Base-by-base conservation (phyloP, 2,113 vertebrate species). In the Daboia siamensis region DNA sequence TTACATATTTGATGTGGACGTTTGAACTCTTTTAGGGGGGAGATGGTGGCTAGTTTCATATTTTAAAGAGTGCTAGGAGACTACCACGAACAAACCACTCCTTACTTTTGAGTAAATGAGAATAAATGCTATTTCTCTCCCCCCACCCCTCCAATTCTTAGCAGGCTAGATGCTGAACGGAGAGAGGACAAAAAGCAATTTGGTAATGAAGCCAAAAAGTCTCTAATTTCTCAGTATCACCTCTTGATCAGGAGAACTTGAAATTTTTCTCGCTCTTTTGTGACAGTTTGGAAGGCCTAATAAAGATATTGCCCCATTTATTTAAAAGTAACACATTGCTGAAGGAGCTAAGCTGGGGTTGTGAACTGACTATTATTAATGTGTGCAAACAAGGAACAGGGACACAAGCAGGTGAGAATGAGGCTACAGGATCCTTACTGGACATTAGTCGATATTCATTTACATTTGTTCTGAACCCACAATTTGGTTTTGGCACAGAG, bases 391-490 rank as follows among this genome's bases (percentile, higher is more conserved):
- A 56, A 46, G 86, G 56, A 87, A 86, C 29, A 91, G 20, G 86
- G 48, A 87, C n/a, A 86, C 23, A 4, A 86, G 24, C 33, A 87
- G 86, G 59, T 74, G 86, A 61, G 86, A 92, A 92, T 44, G 52
- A 55, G 86, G 86, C 4, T 92, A 80, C 17, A 80, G 69, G n/a
- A 69, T 8, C 44, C 55, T 54, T 20, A 74, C 23, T 55, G 91
- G 44, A 92, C n/a, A 88, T 88, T 92, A 59, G 48, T 61, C 10
- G 59, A 88, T 92, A 92, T 48, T 55, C 20, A 33, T 92, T 88
- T 88, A 74, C 44, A 88, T 88, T 74, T 69, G 54, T 88, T 88
- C 13, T 74, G 86, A 88, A 88, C 39, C 4, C 13, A 88, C 54
- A 74, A 74, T 92, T 74, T 91, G 26, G 86, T 39, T 88, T 74